Percentiles rank a stretch among this genome's conserved stretches.
Conservation (phyloP, 2,888 invertebrate genomes). For the Caenorhabditis sp. region DNA sequence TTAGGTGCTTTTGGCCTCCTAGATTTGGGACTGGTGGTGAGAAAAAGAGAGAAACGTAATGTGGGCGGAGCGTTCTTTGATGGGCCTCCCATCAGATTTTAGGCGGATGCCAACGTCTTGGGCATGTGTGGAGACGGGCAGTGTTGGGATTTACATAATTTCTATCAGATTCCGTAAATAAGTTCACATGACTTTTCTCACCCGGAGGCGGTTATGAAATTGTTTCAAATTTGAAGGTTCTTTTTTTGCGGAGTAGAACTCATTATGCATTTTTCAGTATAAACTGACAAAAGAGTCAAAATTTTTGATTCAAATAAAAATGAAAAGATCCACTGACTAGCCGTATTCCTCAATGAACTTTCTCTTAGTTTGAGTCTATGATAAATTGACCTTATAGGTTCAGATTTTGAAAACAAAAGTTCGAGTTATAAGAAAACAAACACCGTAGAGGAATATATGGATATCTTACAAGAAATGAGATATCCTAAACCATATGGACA, state of each 20-base stretch:
- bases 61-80: slow-evolving; percentile 46
- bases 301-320: too few relatives aligned
- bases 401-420: too few relatives aligned
- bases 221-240: background rate
- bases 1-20: slow-evolving; percentile 27
- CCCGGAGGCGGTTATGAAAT: slow-evolving; percentile 2
- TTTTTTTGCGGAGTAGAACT: background rate
- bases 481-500: too few relatives aligned
- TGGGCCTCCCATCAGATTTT: slow-evolving; percentile 51
- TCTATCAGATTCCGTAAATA: slow-evolving; percentile 25
- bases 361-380: too few relatives aligned
- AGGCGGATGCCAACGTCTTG: background rate
- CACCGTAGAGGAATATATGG: too few relatives aligned
- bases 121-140: background rate
- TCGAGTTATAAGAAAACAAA: too few relatives aligned
- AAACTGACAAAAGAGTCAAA: too few relatives aligned
- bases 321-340: too few relatives aligned
- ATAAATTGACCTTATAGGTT: too few relatives aligned
- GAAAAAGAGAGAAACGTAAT: slow-evolving; percentile 49
- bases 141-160: slow-evolving; percentile 49
- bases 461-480: too few relatives aligned
- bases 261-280: too few relatives aligned
- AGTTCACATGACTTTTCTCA: slow-evolving; percentile 23
- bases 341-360: too few relatives aligned
- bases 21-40: slow-evolving; percentile 9